phyloP scores from a whole-genome alignment of 2,888 invertebrate genomes.

The Drosophila melanocephala region DNA sequence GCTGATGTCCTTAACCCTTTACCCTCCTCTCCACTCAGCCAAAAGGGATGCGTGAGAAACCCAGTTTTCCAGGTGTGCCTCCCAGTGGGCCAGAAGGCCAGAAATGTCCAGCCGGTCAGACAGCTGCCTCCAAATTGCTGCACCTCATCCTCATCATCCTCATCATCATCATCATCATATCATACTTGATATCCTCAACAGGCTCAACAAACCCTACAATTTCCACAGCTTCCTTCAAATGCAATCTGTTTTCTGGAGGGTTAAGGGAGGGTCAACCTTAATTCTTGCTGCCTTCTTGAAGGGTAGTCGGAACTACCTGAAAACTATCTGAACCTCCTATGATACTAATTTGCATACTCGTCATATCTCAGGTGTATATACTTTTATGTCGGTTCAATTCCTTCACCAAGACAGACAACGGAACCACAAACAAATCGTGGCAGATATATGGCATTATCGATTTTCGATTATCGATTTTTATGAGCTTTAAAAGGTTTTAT shows the following conservation, averaged over 20 bases:
- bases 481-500: too few relatives aligned
- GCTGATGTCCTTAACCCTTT: conserved; percentile 13
- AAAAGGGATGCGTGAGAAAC: conserved; percentile 64
- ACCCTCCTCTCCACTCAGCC: conserved; percentile 14
- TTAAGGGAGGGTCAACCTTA: neutral
- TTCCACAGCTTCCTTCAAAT: conserved; percentile 1
- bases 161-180: conserved; percentile 1
- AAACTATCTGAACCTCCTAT: neutral
- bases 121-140: conserved; percentile 32
- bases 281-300: conserved; percentile 1
- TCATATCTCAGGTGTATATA: neutral
- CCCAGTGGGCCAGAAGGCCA: conserved; percentile 27
- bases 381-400: neutral
- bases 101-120: conserved; percentile 56
- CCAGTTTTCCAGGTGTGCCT: neutral
- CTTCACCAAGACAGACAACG: neutral
- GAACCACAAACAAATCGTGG: neutral
- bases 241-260: conserved; percentile 2
- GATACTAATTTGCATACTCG: conserved; percentile 21
- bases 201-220: neutral
- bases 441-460: too few relatives aligned
- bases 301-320: conserved; percentile 1
- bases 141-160: neutral
- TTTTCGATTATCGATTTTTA: too few relatives aligned
- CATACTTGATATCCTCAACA: neutral